A percentile compares a stretch with the other conserved stretches of the same genome.
Evolutionary conservation across 2,113 vertebrate genomes (phyloP).

Genomic region (Corynorhinus townsendii): DNA sequence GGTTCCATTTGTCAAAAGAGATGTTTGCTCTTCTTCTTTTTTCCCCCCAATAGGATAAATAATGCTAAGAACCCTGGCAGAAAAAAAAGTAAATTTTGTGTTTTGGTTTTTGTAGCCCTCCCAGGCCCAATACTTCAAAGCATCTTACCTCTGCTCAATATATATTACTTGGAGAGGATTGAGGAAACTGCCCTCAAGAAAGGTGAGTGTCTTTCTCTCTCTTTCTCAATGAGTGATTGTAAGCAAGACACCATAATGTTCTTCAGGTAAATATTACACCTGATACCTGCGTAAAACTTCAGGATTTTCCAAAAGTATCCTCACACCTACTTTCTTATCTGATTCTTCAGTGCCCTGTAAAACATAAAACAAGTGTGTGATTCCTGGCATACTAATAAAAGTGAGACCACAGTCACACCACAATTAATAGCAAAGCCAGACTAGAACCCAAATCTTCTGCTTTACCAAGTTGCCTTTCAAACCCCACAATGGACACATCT

Average conservation of each 20-base stretch:
- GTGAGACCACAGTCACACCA: background rate
- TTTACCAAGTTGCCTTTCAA: background rate
- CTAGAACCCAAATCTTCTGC: background rate
- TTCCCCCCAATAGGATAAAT: background rate
- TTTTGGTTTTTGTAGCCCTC: slow-evolving; percentile 81
- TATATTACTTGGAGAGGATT: slow-evolving; percentile 87
- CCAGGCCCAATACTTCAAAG: slow-evolving; percentile 85
- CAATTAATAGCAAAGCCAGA: slow-evolving; percentile 28
- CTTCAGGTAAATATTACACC: slow-evolving; percentile 57
- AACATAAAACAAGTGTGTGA: background rate
- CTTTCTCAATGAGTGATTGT: slow-evolving; percentile 54
- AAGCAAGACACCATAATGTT: slow-evolving; percentile 50
- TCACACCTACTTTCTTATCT: slow-evolving; percentile 22
- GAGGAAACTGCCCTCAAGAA: slow-evolving; percentile 84
- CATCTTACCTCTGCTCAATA: slow-evolving; percentile 86
- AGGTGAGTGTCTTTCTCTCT: slow-evolving; percentile 78
- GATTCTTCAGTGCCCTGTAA: background rate
- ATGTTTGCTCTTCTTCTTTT: slow-evolving; percentile 5
- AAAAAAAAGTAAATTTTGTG: slow-evolving; percentile 56
- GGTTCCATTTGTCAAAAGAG: slow-evolving; percentile 26
- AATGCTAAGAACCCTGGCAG: slow-evolving; percentile 37
- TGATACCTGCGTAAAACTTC: slow-evolving; percentile 30
- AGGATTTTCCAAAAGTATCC: slow-evolving; percentile 36
- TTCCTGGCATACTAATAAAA: slow-evolving; percentile 13
- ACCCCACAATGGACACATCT: background rate